These are phyloP conservation scores for Gorsachius magnificus DNA, from an alignment of 2,797 vertebrate species.

Conservation along the genomic window DNA sequence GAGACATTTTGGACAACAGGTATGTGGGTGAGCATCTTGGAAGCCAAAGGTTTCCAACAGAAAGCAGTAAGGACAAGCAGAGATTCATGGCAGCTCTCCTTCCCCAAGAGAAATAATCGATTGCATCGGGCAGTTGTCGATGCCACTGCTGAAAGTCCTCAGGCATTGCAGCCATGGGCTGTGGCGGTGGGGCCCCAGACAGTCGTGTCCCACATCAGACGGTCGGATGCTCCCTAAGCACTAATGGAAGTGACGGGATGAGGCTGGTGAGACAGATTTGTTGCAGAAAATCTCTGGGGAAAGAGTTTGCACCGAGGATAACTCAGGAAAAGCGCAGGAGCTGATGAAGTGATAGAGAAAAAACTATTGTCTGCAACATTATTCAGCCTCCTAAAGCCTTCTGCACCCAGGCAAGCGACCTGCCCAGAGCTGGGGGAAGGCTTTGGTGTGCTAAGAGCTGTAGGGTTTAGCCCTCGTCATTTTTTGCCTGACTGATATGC, in stretches of 20 bases:
- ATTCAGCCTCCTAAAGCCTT: neutral
- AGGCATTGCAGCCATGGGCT: neutral
- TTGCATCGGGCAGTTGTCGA: neutral
- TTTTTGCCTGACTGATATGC: neutral
- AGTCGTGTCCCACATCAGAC: fast-evolving
- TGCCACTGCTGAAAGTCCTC: neutral
- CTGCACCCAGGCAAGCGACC: neutral
- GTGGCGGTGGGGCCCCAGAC: neutral
- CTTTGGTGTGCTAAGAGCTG: neutral
- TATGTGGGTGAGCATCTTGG: neutral
- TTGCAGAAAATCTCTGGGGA: neutral
- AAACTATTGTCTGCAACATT: neutral
- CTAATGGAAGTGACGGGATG: fast-evolving
- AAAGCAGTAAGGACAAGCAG: neutral
- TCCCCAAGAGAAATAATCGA: neutral
- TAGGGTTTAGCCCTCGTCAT: neutral
- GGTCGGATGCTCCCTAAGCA: neutral
- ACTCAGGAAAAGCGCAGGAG: neutral
- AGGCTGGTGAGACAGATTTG: neutral
- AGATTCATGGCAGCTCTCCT: conserved; percentile 14
- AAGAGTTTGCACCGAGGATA: fast-evolving
- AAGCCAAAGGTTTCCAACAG: neutral
- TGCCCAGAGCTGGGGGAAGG: neutral
- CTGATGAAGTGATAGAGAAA: neutral
- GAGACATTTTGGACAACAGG: neutral